Conservation (phyloP, 1,140 invertebrate genomes). For the Drosophila sturtevanti region DNA sequence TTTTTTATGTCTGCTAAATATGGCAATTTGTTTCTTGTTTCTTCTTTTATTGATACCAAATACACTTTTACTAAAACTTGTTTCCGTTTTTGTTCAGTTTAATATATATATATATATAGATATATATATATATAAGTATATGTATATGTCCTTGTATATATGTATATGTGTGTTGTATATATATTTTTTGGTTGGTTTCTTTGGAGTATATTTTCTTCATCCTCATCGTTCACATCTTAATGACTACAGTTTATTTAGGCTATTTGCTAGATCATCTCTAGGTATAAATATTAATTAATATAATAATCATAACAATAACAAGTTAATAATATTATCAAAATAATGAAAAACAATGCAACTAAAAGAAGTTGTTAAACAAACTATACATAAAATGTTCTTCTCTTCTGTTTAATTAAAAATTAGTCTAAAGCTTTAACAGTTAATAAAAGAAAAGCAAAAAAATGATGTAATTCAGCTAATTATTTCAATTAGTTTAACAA, state of each 20-base stretch:
- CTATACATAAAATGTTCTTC: constrained; percentile 52
- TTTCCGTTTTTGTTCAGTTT: constrained; percentile 59
- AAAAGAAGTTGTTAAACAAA: constrained; percentile 53
- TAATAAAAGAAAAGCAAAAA: constrained; percentile 54
- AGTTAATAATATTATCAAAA: constrained; percentile 50
- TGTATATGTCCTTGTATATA: constrained; percentile 77
- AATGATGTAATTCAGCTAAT: constrained; percentile 66
- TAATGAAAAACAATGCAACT: constrained; percentile 54
- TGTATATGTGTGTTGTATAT: constrained; percentile 63
- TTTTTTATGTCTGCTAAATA: constrained; percentile 61
- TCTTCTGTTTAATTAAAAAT: constrained; percentile 30
- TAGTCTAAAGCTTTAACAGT: constrained; percentile 72
- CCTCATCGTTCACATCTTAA: constrained; percentile 51
- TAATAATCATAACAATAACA: constrained; percentile 55
- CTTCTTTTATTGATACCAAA: constrained; percentile 41
- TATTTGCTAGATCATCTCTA: constrained; percentile 46
- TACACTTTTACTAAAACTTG: constrained; percentile 77
- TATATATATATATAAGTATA: constrained; percentile 64
- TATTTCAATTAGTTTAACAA: constrained; percentile 73
- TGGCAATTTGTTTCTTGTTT: constrained; percentile 66
- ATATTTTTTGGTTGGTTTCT: constrained; percentile 79
- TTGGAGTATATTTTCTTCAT: constrained; percentile 80
- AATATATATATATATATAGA: constrained; percentile 52
- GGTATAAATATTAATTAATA: constrained; percentile 77
- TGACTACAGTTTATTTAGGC: constrained; percentile 67